phyloP scores from a whole-genome alignment of 2,888 invertebrate species.

The Acronicta leporina region DNA sequence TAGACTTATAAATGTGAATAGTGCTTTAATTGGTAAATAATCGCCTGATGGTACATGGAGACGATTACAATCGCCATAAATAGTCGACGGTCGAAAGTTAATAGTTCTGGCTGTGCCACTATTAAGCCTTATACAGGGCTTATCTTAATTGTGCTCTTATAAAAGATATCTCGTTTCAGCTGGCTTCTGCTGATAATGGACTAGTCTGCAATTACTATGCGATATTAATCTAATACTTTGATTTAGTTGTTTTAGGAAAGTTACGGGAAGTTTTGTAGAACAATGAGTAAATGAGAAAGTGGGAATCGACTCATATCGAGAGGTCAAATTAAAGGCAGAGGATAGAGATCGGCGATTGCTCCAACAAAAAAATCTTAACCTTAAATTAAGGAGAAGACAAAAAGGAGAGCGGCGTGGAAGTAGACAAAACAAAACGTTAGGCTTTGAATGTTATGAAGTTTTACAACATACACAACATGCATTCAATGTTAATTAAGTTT shows the following conservation, averaged over 20 bases:
- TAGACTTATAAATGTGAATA: conserved; percentile 52
- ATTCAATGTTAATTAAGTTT: too few species aligned
- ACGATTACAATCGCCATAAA: conserved; percentile 57
- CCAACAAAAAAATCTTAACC: background rate
- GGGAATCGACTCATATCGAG: too few species aligned
- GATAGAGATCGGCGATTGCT: background rate
- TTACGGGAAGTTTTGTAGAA: background rate
- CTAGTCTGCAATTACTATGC: conserved; percentile 24
- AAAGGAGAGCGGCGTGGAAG: too few species aligned
- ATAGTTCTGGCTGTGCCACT: conserved; percentile 55
- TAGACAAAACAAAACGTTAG: too few species aligned
- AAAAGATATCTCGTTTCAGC: conserved; percentile 62
- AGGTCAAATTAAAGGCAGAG: too few species aligned
- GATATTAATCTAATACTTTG: conserved; percentile 18
- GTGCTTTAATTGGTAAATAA: conserved; percentile 60
- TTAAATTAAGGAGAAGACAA: too few species aligned
- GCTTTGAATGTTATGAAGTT: too few species aligned
- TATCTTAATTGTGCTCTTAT: conserved; percentile 70
- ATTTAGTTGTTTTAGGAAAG: background rate
- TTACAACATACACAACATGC: too few species aligned
- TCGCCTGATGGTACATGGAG: conserved; percentile 40
- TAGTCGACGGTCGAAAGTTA: conserved; percentile 56
- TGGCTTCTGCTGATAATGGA: conserved; percentile 47
- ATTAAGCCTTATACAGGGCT: conserved; percentile 66
- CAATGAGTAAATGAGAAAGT: background rate